Evolutionary conservation across 2,113 vertebrate species (phyloP), one percentile per base, ranked within the genome.

Genomic region (Platichthys stellatus): DNA sequence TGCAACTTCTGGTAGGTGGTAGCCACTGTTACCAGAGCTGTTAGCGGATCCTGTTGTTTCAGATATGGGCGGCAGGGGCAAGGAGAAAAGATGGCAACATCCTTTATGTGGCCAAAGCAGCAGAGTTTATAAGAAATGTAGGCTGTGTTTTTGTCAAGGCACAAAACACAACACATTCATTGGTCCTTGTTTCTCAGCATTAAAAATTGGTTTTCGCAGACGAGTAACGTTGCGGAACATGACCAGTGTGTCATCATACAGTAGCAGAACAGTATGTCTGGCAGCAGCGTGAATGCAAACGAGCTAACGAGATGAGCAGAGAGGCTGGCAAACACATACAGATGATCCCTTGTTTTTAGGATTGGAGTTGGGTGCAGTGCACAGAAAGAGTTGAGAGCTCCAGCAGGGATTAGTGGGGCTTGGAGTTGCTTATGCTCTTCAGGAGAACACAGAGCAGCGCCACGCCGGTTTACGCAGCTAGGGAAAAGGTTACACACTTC

Each of bases 401-500:
- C 86, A 61, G 74, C 76, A 70, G 90, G 86, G 89, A 92, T 90
- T 91, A 93, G 78, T 35, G 45, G 28, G 65, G 73, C 78, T 81
- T 69, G 62, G 82, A 88, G 85, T 89, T 90, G 82, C 83, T 92
- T 82, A 81, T 73, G 82, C 88, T 90, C 78, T 86, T 84, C 80
- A 84, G 84, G 78, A 90, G 81, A 87, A 83, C 74, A 81, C 81
- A 78, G 82, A 76, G 69, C 77, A 45, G 76, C 28, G 23, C 63
- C 81, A 81, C 63, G 74, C 76, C 82, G 83, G 92, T 88, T 92
- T 88, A 87, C 84, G 87, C 84, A 84, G 81, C 72, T 67, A 68
- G 80, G 83, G 85, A 76, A 90, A 89, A 89, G 83, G 84, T 90
- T 88, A 80, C 82, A 81, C 81, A 89, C 85, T 88, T 82, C 60